Conservation (phyloP, 2,113 vertebrate genomes). For the Panthera leo region DNA sequence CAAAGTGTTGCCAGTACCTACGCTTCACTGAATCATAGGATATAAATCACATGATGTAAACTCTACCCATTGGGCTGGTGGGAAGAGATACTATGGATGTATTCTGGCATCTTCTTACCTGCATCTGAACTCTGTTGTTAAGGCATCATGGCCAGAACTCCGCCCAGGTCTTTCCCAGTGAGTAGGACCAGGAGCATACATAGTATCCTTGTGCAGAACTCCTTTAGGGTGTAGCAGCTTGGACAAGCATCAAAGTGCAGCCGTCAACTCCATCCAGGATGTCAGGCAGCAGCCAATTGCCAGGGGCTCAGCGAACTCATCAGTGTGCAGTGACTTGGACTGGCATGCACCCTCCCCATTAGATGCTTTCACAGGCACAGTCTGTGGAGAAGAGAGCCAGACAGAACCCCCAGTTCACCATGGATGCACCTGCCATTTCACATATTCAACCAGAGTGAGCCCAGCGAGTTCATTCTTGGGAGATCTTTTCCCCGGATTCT, state of each 20-base stretch:
- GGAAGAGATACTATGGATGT: constrained; percentile 93
- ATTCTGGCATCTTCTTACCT: constrained; percentile 90
- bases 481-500: constrained; percentile 88
- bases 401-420: constrained; percentile 84
- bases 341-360: constrained; percentile 88
- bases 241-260: constrained; percentile 82
- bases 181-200: constrained; percentile 85
- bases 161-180: constrained; percentile 87
- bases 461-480: constrained; percentile 71
- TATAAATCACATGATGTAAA: constrained; percentile 94
- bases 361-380: constrained; percentile 91
- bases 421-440: constrained; percentile 79
- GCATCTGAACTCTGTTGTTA: constrained; percentile 91
- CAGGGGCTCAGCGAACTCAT: constrained; percentile 49
- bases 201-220: constrained; percentile 88
- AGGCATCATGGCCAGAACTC: constrained; percentile 91
- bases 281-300: constrained; percentile 70
- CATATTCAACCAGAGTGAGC: constrained; percentile 62
- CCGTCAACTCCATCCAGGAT: constrained; percentile 80
- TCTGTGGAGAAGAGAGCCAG: constrained; percentile 87
- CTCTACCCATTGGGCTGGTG: constrained; percentile 90
- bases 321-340: constrained; percentile 82
- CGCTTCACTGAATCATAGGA: constrained; percentile 92
- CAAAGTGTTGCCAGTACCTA: constrained; percentile 91
- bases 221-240: constrained; percentile 91